Conservation (phyloP, 92 coral and sea anemone genomes). For the Parazoanthus atlanticus region DNA sequence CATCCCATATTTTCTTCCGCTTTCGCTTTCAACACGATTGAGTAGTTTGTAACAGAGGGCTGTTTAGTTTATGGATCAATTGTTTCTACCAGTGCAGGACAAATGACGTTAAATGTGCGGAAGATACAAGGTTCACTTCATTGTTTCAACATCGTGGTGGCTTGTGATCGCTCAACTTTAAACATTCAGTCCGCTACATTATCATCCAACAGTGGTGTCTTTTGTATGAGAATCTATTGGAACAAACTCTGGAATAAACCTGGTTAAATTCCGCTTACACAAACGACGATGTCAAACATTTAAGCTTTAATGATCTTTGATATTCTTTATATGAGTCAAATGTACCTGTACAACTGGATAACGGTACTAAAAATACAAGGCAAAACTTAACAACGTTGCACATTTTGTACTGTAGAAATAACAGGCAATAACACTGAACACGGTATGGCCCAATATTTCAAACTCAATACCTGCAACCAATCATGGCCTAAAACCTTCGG, state of each 20-base stretch:
- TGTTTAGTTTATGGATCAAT: background rate
- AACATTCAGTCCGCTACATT: background rate
- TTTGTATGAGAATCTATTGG: background rate
- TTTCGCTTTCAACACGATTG: constrained; percentile 1
- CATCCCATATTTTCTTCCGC: background rate
- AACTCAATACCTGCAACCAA: too few species aligned
- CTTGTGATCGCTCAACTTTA: background rate
- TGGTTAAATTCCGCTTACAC: too few species aligned
- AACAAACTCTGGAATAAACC: background rate
- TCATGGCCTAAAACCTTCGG: too few species aligned
- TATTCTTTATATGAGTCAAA: too few species aligned
- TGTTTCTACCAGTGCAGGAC: background rate
- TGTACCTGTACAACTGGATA: too few species aligned
- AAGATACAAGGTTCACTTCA: background rate
- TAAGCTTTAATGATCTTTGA: too few species aligned
- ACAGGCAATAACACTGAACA: too few species aligned
- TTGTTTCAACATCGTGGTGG: background rate
- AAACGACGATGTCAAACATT: too few species aligned
- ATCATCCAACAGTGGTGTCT: background rate
- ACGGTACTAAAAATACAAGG: too few species aligned
- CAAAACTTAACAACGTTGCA: too few species aligned
- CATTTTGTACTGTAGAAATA: too few species aligned
- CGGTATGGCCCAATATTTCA: too few species aligned
- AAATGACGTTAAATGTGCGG: background rate
- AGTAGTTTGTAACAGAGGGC: background rate